These are phyloP conservation scores for Eciton burchellii DNA, from an alignment of 1,140 invertebrate genomes.

Conservation along the genomic window DNA sequence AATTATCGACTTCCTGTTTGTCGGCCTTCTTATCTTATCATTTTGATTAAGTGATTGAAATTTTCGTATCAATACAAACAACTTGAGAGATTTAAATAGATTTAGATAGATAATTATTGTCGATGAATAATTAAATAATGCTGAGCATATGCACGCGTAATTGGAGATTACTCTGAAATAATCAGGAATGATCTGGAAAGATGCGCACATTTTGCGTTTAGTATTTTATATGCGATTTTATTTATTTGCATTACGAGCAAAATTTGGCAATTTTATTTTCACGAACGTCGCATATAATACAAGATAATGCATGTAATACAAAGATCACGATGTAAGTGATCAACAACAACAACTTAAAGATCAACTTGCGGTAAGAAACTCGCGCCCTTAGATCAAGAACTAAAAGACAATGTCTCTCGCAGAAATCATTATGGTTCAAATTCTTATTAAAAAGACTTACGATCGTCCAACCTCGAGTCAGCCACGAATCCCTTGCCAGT, in stretches of 20 bases:
- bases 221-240: neutral
- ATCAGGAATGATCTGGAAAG: neutral
- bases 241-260: too few relatives aligned
- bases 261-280: too few relatives aligned
- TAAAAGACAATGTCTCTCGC: neutral
- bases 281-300: too few relatives aligned
- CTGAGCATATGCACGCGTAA: too few relatives aligned
- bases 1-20: slow-evolving; percentile 29
- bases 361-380: neutral
- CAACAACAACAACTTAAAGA: too few relatives aligned
- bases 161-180: neutral
- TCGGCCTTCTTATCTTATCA: slow-evolving; percentile 33
- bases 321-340: too few relatives aligned
- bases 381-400: neutral
- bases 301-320: too few relatives aligned
- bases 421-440: neutral
- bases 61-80: neutral
- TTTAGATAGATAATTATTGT: slow-evolving; percentile 9
- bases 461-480: slow-evolving; percentile 79
- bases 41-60: neutral
- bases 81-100: slow-evolving; percentile 1
- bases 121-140: neutral
- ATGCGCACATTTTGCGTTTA: neutral
- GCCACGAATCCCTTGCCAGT: slow-evolving; percentile 71
- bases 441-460: slow-evolving; percentile 74